Evolutionary conservation across 2,888 invertebrate species (phyloP).

Genomic region (Patella pellucida): DNA sequence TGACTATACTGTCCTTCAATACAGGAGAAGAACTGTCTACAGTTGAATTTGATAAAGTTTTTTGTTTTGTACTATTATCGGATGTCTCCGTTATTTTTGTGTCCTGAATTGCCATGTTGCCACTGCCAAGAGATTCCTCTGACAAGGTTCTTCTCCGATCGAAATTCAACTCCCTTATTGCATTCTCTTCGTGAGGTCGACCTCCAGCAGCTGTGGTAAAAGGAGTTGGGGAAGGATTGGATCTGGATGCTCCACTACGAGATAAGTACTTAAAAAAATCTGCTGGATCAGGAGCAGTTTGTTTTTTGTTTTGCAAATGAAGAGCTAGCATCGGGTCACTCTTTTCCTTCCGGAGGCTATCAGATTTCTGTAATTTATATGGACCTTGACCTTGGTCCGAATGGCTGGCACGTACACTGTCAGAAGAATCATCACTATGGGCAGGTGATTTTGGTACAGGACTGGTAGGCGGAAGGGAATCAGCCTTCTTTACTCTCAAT

Average conservation of each 20-base stretch:
- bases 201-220: not conserved
- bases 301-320: slow-evolving; percentile 33
- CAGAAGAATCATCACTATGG: slow-evolving; percentile 35
- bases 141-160: not conserved
- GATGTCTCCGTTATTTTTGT: not conserved
- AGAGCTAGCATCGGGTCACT: slow-evolving; percentile 40
- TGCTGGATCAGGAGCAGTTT: slow-evolving; percentile 37
- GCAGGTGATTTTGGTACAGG: not conserved
- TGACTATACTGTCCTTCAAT: not conserved
- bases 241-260: not conserved
- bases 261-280: slow-evolving; percentile 30
- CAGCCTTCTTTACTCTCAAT: slow-evolving; percentile 6
- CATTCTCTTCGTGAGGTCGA: not conserved
- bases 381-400: slow-evolving; percentile 36
- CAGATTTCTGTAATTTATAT: slow-evolving; percentile 14
- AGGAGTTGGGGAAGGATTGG: slow-evolving; percentile 4
- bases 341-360: slow-evolving; percentile 30
- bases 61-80: not conserved
- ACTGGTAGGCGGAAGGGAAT: slow-evolving; percentile 8
- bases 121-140: not conserved
- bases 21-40: not conserved
- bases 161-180: not conserved
- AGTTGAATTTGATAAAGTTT: not conserved
- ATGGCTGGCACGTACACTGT: slow-evolving; percentile 27
- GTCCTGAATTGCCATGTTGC: not conserved